These are phyloP conservation scores for Spondyliosoma cantharus DNA, from an alignment of 2,797 vertebrate genomes.

Conservation along the genomic window DNA sequence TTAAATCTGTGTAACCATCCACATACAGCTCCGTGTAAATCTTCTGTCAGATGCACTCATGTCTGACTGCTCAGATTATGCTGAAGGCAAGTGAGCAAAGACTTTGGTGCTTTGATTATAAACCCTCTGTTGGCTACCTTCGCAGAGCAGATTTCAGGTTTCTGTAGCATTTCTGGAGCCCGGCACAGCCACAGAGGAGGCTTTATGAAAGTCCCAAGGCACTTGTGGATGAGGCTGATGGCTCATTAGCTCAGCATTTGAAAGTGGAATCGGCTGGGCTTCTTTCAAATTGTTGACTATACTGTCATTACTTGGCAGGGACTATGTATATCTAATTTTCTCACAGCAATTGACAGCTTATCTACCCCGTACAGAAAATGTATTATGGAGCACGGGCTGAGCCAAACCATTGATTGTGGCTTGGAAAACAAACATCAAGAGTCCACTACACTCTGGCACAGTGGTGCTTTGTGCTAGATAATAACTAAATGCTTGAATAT, in stretches of 20 bases:
- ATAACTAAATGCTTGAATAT: background rate
- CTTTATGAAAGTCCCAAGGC: conserved; percentile 60
- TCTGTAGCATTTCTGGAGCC: conserved; percentile 55
- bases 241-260: conserved; percentile 68
- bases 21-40: conserved; percentile 26
- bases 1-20: conserved; percentile 24
- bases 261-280: conserved; percentile 56
- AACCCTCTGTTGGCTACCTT: conserved; percentile 57
- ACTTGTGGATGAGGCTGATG: conserved; percentile 54
- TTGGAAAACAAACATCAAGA: background rate
- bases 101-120: conserved; percentile 50
- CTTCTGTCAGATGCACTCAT: conserved; percentile 25
- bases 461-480: background rate
- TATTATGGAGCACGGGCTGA: background rate
- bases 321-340: conserved; percentile 48
- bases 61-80: conserved; percentile 42
- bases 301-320: conserved; percentile 53
- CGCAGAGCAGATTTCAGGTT: conserved; percentile 50
- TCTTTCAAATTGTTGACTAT: conserved; percentile 47
- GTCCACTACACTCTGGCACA: background rate
- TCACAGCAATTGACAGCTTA: conserved; percentile 44
- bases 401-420: conserved; percentile 11
- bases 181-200: conserved; percentile 31
- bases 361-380: conserved; percentile 13
- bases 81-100: conserved; percentile 60